A percentile compares a stretch with the other conserved stretches of the same genome.
Evolutionary conservation across 2,113 vertebrate genomes (phyloP).

Genomic region (Gallinago media): DNA sequence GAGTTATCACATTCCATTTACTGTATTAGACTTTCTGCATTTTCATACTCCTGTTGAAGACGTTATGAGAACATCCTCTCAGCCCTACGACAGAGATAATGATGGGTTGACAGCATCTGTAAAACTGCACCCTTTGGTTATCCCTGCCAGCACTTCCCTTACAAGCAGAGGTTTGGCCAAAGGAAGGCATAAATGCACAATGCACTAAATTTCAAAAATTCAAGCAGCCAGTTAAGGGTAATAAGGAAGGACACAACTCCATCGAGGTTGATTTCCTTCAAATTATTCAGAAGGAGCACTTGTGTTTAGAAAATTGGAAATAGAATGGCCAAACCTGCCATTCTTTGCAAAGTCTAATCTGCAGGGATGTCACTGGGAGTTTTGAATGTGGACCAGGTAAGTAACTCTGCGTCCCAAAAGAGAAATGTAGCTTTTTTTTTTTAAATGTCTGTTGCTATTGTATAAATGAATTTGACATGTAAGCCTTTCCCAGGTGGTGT

Average conservation of each 20-base stretch:
- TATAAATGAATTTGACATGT: constrained; percentile 4
- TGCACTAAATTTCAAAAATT: background rate
- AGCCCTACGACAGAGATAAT: background rate
- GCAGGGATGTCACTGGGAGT: background rate
- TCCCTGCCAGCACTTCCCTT: background rate
- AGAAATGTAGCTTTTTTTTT: background rate
- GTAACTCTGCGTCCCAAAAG: background rate
- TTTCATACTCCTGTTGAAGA: background rate
- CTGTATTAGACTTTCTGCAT: background rate
- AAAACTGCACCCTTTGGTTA: background rate
- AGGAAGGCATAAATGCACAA: background rate
- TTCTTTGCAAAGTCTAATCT: background rate
- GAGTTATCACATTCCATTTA: background rate
- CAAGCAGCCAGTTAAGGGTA: background rate
- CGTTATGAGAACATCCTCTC: background rate
- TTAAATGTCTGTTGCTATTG: background rate
- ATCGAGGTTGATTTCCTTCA: background rate
- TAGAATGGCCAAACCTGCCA: background rate
- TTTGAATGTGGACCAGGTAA: background rate
- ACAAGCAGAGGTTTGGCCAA: background rate
- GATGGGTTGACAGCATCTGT: background rate
- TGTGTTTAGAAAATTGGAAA: background rate
- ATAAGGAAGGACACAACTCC: background rate
- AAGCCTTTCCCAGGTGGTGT: background rate
- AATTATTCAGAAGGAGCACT: background rate